These are phyloP conservation scores for Acronicta psi DNA, from an alignment of 2,888 invertebrate genomes.

Conservation along the genomic window DNA sequence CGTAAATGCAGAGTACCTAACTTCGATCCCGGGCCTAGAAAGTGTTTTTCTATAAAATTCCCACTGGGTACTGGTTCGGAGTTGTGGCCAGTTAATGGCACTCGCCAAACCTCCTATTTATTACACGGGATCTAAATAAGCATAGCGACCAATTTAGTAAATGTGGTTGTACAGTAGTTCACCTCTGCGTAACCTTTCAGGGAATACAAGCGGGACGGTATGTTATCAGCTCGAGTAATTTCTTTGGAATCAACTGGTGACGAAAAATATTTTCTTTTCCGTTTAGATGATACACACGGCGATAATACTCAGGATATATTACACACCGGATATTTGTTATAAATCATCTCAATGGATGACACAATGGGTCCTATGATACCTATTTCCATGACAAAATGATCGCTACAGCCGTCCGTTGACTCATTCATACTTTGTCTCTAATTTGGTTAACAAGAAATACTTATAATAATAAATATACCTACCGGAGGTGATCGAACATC, in stretches of 20 bases:
- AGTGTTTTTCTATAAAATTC: too few species aligned
- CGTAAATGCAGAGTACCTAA: too few species aligned
- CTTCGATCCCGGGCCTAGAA: too few species aligned
- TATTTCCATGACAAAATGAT: conserved; percentile 60
- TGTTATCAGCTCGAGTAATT: conserved; percentile 11
- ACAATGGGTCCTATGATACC: conserved; percentile 57
- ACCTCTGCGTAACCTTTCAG: too few species aligned
- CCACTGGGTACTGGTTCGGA: too few species aligned
- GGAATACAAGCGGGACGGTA: too few species aligned
- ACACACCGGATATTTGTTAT: conserved; percentile 60
- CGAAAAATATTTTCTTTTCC: conserved; percentile 1
- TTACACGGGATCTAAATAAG: too few species aligned
- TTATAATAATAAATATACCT: conserved; percentile 14
- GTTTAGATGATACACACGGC: conserved; percentile 16
- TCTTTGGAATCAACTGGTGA: neutral
- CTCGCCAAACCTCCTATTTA: too few species aligned
- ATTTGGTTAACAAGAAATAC: conserved; percentile 1
- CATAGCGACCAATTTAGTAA: too few species aligned
- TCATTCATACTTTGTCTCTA: conserved; percentile 41
- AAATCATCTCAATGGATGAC: conserved; percentile 58
- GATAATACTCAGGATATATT: conserved; percentile 31
- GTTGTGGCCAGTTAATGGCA: too few species aligned
- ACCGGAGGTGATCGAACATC: conserved; percentile 2
- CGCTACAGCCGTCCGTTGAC: conserved; percentile 49
- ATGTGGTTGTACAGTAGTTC: too few species aligned